Conservation (phyloP, 1,140 invertebrate genomes). For the Neocloeon triangulifer region DNA sequence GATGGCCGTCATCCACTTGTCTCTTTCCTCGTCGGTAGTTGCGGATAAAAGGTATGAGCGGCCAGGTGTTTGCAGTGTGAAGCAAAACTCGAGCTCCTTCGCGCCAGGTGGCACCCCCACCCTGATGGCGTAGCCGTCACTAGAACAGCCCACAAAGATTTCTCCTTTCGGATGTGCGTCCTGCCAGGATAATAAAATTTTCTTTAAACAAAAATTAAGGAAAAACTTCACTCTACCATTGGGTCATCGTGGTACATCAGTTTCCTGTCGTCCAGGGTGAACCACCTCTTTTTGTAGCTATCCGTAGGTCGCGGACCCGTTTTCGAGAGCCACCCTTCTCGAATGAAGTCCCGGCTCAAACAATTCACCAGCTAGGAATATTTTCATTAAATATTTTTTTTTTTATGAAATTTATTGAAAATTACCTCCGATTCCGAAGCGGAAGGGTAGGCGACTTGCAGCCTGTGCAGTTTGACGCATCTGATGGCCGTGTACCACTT, state of each 20-base stretch:
- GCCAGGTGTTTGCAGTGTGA: conserved; percentile 67
- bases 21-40: conserved; percentile 45
- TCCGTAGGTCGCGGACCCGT: conserved; percentile 59
- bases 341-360: conserved; percentile 54
- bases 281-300: conserved; percentile 66
- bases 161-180: conserved; percentile 77
- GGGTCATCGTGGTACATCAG: conserved; percentile 80
- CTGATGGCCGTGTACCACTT: conserved; percentile 78
- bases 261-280: conserved; percentile 69
- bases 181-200: conserved; percentile 14
- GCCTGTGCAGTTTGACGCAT: conserved; percentile 56
- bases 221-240: conserved; percentile 22
- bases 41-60: conserved; percentile 64
- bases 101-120: conserved; percentile 34
- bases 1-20: conserved; percentile 56
- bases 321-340: conserved; percentile 77
- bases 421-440: conserved; percentile 43
- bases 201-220: background rate
- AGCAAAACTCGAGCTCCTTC: conserved; percentile 48
- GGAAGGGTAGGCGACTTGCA: conserved; percentile 65
- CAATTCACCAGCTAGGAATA: conserved; percentile 30
- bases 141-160: conserved; percentile 60
- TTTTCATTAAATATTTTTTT: too few relatives aligned
- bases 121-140: conserved; percentile 46
- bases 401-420: background rate